Conservation (phyloP, 2,888 invertebrate species). For the Suillia variegata region DNA sequence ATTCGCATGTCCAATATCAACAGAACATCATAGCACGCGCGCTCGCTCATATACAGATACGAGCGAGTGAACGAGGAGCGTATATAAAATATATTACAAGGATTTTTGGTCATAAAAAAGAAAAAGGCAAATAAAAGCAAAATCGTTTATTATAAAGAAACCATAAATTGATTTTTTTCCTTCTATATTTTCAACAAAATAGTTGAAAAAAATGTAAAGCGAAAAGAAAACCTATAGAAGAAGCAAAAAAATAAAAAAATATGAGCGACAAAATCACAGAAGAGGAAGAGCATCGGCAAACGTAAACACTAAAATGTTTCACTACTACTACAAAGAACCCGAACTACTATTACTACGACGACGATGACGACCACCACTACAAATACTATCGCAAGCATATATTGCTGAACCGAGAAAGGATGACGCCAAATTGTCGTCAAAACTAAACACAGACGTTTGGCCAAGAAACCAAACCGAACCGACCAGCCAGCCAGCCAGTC, state of each 20-base stretch:
- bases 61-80: no score
- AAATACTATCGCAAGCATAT: no score
- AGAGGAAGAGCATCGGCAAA: background rate
- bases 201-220: conserved; percentile 16
- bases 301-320: conserved; percentile 17
- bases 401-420: no score
- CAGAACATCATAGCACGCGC: background rate
- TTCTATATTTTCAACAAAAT: conserved; percentile 45
- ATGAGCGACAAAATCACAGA: background rate
- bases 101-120: conserved; percentile 22
- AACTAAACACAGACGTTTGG: conserved; percentile 27
- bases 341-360: no score
- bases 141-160: conserved; percentile 54
- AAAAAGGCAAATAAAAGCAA: conserved; percentile 44
- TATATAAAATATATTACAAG: background rate
- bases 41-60: no score
- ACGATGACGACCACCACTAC: no score
- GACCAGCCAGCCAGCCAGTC: no score
- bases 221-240: no score
- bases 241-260: conserved; percentile 26
- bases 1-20: no score
- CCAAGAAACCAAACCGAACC: no score
- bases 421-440: conserved; percentile 26
- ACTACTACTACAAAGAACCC: no score
- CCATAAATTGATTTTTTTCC: conserved; percentile 52